A percentile compares a stretch with the other conserved stretches of the same genome.
These are phyloP conservation scores for Orthochromis indermauri DNA, from an alignment of 2,113 vertebrate genomes.

Conservation along the genomic window DNA sequence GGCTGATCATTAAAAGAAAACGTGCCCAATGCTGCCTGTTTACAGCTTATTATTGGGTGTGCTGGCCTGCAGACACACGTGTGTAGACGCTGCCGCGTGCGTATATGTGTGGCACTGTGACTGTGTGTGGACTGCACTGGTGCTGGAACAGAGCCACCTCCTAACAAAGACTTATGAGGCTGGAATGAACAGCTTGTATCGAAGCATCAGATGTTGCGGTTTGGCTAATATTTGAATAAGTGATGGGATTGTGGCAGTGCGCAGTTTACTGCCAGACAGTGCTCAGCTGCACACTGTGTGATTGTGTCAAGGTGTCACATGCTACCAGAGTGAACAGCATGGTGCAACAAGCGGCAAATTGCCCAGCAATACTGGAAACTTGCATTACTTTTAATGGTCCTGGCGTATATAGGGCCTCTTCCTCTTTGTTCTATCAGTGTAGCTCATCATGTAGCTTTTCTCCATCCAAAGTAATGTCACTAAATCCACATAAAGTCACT, in stretches of 20 bases:
- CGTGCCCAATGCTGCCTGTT: background rate
- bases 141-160: background rate
- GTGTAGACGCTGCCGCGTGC: background rate
- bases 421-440: background rate
- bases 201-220: background rate
- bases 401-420: background rate
- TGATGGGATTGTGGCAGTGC: background rate
- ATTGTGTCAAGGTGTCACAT: background rate
- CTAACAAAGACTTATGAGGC: slow-evolving; percentile 26
- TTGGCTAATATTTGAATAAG: slow-evolving; percentile 16
- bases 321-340: background rate
- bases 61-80: background rate
- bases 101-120: background rate
- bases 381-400: background rate
- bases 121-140: background rate
- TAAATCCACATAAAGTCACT: background rate
- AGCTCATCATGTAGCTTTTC: background rate
- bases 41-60: background rate
- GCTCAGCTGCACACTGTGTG: slow-evolving; percentile 13
- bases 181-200: background rate
- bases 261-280: background rate
- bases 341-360: background rate
- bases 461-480: background rate
- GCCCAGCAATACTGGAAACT: background rate
- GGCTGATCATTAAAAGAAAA: slow-evolving; percentile 3